Conservation (phyloP, 2,797 vertebrate species). For the Centroberyx gerrardi region DNA sequence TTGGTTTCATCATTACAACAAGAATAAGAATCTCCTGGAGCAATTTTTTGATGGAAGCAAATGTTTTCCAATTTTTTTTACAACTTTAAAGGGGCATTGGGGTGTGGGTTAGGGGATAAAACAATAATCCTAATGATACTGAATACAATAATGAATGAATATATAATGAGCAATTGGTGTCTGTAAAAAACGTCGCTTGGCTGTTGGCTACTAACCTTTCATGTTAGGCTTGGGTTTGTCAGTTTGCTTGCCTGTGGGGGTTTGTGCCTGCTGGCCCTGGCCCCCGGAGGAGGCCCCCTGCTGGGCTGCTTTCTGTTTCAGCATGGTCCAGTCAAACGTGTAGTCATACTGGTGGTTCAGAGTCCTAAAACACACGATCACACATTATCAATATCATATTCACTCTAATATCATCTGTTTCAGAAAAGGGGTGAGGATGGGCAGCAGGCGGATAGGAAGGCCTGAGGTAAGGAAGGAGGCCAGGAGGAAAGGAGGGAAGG, state of each 20-base stretch:
- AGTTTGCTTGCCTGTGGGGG: slow-evolving; percentile 99
- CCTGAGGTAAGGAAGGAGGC: no score
- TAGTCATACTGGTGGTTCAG: slow-evolving; percentile 99
- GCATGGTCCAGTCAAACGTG: slow-evolving; percentile 99
- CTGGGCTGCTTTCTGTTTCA: slow-evolving; percentile 99
- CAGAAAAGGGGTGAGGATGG: neutral
- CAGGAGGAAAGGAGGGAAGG: no score
- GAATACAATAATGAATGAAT: slow-evolving; percentile 68
- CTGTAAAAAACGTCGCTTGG: slow-evolving; percentile 97
- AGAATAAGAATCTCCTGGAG: slow-evolving; percentile 11
- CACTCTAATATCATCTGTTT: neutral
- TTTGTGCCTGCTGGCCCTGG: slow-evolving; percentile 99
- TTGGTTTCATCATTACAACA: slow-evolving; percentile 62
- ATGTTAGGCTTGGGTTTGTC: slow-evolving; percentile 99
- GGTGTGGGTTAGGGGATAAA: slow-evolving; percentile 59
- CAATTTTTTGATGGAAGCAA: slow-evolving; percentile 50
- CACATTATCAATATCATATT: neutral
- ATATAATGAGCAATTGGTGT: slow-evolving; percentile 84
- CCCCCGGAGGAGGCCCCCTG: slow-evolving; percentile 99
- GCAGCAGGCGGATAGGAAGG: neutral
- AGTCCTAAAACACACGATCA: slow-evolving; percentile 86
- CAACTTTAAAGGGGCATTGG: slow-evolving; percentile 47
- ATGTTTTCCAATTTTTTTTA: slow-evolving; percentile 80
- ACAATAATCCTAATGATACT: slow-evolving; percentile 51
- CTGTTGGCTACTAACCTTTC: slow-evolving; percentile 99